Percentiles rank a stretch among this genome's conserved stretches.
These are phyloP conservation scores for Sebastes taczanowskii DNA, from an alignment of 2,797 vertebrate species.

Conservation along the genomic window DNA sequence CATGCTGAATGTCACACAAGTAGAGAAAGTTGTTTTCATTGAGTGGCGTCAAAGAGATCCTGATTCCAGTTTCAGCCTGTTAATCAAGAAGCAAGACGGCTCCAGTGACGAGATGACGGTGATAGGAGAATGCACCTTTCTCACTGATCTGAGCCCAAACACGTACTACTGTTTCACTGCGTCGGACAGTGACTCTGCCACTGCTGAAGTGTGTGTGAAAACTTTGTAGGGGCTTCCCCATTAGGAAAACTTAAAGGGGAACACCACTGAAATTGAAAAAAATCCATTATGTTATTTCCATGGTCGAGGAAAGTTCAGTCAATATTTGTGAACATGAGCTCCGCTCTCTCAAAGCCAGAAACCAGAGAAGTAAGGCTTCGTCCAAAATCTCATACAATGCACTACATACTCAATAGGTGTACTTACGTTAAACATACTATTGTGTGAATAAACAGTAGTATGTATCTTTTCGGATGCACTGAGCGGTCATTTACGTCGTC, in stretches of 20 bases:
- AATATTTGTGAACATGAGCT: too few relatives aligned
- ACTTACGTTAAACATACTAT: too few relatives aligned
- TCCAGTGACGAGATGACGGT: conserved; percentile 37
- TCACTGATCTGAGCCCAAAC: conserved; percentile 56
- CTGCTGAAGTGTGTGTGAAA: conserved; percentile 51
- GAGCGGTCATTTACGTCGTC: too few relatives aligned
- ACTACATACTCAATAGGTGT: too few relatives aligned
- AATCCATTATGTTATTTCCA: too few relatives aligned
- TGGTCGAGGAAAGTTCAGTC: too few relatives aligned
- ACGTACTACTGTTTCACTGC: conserved; percentile 66
- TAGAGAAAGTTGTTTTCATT: conserved; percentile 23
- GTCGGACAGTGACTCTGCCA: conserved; percentile 11
- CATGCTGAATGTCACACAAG: conserved; percentile 25
- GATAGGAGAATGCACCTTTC: conserved; percentile 32
- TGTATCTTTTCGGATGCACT: too few relatives aligned
- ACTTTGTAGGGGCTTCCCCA: conserved; percentile 19
- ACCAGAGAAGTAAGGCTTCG: too few relatives aligned
- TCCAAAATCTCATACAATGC: too few relatives aligned
- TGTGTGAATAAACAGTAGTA: too few relatives aligned
- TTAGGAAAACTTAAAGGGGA: not conserved
- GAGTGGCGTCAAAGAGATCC: conserved; percentile 58
- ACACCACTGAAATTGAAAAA: too few relatives aligned
- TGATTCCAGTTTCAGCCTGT: conserved; percentile 62
- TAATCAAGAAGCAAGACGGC: conserved; percentile 45
- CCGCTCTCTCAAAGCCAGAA: too few relatives aligned